Percentiles rank a stretch among this genome's conserved stretches.
phyloP scores from a whole-genome alignment of 2,888 invertebrate genomes.

The Acleris laterana region DNA sequence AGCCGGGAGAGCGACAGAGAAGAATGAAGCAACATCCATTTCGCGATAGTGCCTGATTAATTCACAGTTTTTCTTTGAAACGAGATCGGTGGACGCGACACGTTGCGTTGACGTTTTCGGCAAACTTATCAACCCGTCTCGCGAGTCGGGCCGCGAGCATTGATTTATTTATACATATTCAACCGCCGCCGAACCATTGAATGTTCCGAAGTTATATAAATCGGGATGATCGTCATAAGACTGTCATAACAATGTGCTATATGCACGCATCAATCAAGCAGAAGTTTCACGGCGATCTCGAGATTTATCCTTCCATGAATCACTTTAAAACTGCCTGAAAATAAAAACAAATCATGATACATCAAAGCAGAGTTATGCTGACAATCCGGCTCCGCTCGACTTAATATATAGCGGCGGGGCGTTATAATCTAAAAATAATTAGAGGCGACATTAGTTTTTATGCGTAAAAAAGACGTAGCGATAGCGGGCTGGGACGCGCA shows the following conservation, averaged over 20 bases:
- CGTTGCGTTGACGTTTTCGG: constrained; percentile 66
- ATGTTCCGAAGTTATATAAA: constrained; percentile 43
- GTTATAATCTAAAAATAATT: constrained; percentile 85
- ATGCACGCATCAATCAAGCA: constrained; percentile 73
- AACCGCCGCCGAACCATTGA: constrained; percentile 18
- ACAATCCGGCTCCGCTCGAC: constrained; percentile 79
- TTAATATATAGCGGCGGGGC: constrained; percentile 82
- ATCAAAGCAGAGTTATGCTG: constrained; percentile 83
- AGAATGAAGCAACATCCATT: constrained; percentile 65
- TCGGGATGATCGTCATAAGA: constrained; percentile 53
- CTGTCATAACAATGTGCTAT: constrained; percentile 73
- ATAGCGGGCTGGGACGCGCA: constrained; percentile 65
- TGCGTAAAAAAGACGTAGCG: constrained; percentile 79
- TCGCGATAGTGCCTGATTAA: constrained; percentile 74
- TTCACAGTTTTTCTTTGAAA: constrained; percentile 79
- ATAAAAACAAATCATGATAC: constrained; percentile 82
- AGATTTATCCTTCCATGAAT: constrained; percentile 80
- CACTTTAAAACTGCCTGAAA: constrained; percentile 75
- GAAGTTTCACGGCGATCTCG: constrained; percentile 72
- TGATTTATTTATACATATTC: constrained; percentile 33
- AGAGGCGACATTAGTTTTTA: constrained; percentile 83
- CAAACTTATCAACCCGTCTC: constrained; percentile 67
- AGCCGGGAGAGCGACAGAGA: constrained; percentile 67
- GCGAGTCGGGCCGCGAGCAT: constrained; percentile 48
- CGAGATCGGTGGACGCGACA: constrained; percentile 60